These are phyloP conservation scores for Probaryconus sp. DNA, from an alignment of 1,140 invertebrate genomes.

Conservation along the genomic window DNA sequence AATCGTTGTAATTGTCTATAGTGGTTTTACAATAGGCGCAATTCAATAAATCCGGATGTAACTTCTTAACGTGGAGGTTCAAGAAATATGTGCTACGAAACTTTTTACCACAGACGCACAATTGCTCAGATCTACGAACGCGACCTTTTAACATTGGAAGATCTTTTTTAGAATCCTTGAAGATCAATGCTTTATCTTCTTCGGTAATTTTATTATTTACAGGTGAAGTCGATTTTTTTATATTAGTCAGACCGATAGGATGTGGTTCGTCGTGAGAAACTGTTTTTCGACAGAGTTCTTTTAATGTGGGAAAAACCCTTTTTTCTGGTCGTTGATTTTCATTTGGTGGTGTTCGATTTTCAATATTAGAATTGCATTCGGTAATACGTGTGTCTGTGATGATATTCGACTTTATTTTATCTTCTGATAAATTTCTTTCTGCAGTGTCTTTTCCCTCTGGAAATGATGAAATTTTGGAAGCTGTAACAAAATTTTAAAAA, in stretches of 20 bases:
- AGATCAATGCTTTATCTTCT: background rate
- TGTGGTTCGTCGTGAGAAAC: conserved; percentile 9
- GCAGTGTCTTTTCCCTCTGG: too few species aligned
- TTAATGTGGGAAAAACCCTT: conserved; percentile 19
- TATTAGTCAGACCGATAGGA: conserved; percentile 4
- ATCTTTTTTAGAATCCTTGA: conserved; percentile 1
- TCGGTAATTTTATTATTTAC: too few species aligned
- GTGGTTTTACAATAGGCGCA: conserved; percentile 65
- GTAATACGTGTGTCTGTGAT: too few species aligned
- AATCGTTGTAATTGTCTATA: conserved; percentile 42
- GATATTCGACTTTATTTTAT: too few species aligned
- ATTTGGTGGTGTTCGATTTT: conserved; percentile 6
- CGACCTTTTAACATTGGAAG: conserved; percentile 13
- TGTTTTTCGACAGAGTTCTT: conserved; percentile 31
- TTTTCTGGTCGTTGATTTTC: background rate
- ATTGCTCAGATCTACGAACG: conserved; percentile 20
- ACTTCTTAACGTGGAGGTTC: conserved; percentile 57
- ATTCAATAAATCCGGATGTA: conserved; percentile 47
- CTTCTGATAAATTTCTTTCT: too few species aligned
- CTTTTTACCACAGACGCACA: conserved; percentile 62
- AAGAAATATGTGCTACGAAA: conserved; percentile 57
- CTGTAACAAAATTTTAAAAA: too few species aligned
- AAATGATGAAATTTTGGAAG: too few species aligned
- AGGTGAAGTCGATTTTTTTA: too few species aligned
- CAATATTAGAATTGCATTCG: background rate